Evolutionary conservation across 1,140 invertebrate genomes (phyloP).

Genomic region (Drosophila nannoptera): DNA sequence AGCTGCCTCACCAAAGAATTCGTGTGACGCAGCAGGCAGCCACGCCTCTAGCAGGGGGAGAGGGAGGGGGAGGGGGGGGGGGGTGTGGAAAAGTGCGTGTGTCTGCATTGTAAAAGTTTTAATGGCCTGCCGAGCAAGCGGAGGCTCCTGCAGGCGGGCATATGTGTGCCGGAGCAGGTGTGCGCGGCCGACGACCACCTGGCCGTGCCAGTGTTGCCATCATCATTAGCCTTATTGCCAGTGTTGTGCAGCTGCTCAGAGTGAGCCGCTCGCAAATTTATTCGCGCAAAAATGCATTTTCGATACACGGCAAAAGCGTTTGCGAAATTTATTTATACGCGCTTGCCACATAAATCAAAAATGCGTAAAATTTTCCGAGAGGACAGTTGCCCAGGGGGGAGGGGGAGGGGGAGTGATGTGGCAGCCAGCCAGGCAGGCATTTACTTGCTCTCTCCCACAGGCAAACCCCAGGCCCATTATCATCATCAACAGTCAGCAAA

Average conservation of each 20-base stretch:
- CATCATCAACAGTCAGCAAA: slow-evolving; percentile 76
- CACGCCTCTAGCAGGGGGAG: background rate
- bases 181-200: slow-evolving; percentile 1
- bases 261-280: slow-evolving; percentile 61
- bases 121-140: slow-evolving; percentile 51
- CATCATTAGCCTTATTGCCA: slow-evolving; percentile 73
- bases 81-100: slow-evolving; percentile 71
- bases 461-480: slow-evolving; percentile 62
- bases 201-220: slow-evolving; percentile 55
- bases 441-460: slow-evolving; percentile 19
- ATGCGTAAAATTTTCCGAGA: slow-evolving; percentile 73
- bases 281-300: slow-evolving; percentile 28
- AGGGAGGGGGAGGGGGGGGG: slow-evolving; percentile 8
- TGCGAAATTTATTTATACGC: background rate
- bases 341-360: slow-evolving; percentile 71
- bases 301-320: too few relatives aligned
- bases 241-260: slow-evolving; percentile 40
- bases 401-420: background rate
- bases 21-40: slow-evolving; percentile 25
- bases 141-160: slow-evolving; percentile 33
- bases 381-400: slow-evolving; percentile 16
- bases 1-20: slow-evolving; percentile 43
- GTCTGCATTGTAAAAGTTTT: slow-evolving; percentile 78
- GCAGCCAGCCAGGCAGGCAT: slow-evolving; percentile 13
- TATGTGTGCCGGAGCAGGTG: slow-evolving; percentile 71